Conservation (phyloP, 2,888 invertebrate species). For the Nomada ruficornis region DNA sequence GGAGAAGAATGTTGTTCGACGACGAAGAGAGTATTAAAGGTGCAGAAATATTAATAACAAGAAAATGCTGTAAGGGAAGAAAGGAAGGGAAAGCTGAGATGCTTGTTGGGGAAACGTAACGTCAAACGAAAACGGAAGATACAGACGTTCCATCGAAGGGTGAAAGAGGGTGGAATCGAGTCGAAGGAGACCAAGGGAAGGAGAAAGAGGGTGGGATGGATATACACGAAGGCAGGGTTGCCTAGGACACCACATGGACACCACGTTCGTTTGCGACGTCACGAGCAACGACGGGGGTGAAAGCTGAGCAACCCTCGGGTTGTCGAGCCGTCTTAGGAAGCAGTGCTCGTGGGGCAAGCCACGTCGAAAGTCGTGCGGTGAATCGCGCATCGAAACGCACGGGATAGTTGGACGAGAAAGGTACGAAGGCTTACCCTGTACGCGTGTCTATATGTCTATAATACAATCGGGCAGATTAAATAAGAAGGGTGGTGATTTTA, state of each 20-base stretch:
- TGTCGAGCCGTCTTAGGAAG: constrained; percentile 63
- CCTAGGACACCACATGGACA: constrained; percentile 71
- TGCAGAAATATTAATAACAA: neutral
- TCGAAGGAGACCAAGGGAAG: constrained; percentile 2
- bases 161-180: constrained; percentile 14
- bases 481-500: neutral
- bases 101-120: neutral
- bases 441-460: neutral
- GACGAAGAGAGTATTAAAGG: neutral
- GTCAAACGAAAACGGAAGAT: constrained; percentile 11
- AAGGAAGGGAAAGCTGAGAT: neutral
- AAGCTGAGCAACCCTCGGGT: constrained; percentile 64
- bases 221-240: constrained; percentile 62
- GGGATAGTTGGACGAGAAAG: constrained; percentile 11
- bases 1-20: too few relatives aligned
- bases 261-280: constrained; percentile 59
- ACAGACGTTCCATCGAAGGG: neutral
- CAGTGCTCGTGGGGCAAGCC: constrained; percentile 72
- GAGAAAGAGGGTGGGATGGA: constrained; percentile 25
- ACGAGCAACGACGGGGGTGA: constrained; percentile 54
- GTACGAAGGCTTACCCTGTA: constrained; percentile 17
- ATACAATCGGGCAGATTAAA: neutral
- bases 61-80: neutral
- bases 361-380: constrained; percentile 57
- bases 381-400: constrained; percentile 24